These are phyloP conservation scores for Teinopalpus imperialis DNA, from an alignment of 2,888 invertebrate genomes.

Conservation along the genomic window DNA sequence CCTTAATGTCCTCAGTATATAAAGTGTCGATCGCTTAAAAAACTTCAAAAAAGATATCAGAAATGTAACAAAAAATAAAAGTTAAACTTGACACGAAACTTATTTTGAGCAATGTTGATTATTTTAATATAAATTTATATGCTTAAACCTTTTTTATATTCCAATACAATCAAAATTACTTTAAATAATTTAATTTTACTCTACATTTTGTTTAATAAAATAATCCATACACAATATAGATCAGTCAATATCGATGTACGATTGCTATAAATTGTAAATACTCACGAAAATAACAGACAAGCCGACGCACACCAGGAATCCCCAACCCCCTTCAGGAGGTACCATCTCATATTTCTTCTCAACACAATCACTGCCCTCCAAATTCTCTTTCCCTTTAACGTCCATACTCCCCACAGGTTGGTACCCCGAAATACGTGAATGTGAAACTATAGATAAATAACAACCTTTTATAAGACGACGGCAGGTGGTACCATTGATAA, in stretches of 20 bases:
- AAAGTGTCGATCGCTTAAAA: too few relatives aligned
- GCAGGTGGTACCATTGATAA: constrained; percentile 54
- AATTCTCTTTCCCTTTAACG: constrained; percentile 44
- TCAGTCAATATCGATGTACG: too few relatives aligned
- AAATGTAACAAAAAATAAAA: too few relatives aligned
- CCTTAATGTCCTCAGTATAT: too few relatives aligned
- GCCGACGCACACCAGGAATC: constrained; percentile 85
- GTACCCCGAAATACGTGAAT: constrained; percentile 29
- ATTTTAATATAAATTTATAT: too few relatives aligned
- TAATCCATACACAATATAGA: neutral
- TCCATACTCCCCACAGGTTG: constrained; percentile 43
- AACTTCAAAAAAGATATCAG: too few relatives aligned
- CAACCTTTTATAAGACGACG: constrained; percentile 41
- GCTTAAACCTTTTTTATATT: too few relatives aligned
- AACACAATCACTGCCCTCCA: constrained; percentile 48
- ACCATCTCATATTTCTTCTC: constrained; percentile 63
- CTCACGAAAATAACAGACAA: constrained; percentile 86
- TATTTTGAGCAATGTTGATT: too few relatives aligned
- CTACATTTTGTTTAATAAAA: too few relatives aligned
- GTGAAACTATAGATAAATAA: constrained; percentile 28
- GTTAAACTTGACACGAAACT: too few relatives aligned
- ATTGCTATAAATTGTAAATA: constrained; percentile 40
- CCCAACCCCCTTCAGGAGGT: constrained; percentile 88
- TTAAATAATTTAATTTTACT: too few relatives aligned
- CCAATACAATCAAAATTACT: too few relatives aligned